phyloP scores from a whole-genome alignment of 2,797 vertebrate genomes.

The Prunella strophiata region DNA sequence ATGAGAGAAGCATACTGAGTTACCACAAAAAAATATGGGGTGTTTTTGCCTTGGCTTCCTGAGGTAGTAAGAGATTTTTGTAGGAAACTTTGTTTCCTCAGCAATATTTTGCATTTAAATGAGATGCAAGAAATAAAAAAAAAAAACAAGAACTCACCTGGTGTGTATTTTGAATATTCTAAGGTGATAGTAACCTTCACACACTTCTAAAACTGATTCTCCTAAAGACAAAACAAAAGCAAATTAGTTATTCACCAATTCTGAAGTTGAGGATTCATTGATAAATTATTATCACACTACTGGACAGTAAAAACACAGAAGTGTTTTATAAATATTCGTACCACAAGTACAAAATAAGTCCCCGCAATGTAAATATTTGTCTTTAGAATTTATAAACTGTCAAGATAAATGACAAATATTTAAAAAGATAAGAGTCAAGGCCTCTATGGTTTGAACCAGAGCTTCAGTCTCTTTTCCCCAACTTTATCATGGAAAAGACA shows the following conservation, averaged over 20 bases:
- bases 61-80: not conserved
- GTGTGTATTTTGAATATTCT: not conserved
- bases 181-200: not conserved
- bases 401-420: not conserved
- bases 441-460: not conserved
- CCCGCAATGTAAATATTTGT: not conserved
- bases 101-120: not conserved
- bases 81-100: not conserved
- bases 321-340: not conserved
- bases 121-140: not conserved
- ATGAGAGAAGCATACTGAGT: not conserved
- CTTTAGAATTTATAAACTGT: not conserved
- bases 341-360: not conserved
- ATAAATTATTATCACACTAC: not conserved
- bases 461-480: not conserved
- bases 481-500: not conserved
- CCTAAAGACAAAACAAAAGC: slow-evolving; percentile 42
- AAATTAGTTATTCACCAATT: not conserved
- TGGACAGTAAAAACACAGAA: not conserved
- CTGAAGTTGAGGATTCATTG: not conserved
- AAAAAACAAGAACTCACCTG: slow-evolving; percentile 14
- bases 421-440: not conserved
- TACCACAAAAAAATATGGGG: not conserved
- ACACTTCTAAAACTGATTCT: not conserved
- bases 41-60: not conserved